Percentiles rank a stretch among this genome's conserved stretches.
phyloP scores from a whole-genome alignment of 2,113 vertebrate species.

The Grammatotria lemairii region DNA sequence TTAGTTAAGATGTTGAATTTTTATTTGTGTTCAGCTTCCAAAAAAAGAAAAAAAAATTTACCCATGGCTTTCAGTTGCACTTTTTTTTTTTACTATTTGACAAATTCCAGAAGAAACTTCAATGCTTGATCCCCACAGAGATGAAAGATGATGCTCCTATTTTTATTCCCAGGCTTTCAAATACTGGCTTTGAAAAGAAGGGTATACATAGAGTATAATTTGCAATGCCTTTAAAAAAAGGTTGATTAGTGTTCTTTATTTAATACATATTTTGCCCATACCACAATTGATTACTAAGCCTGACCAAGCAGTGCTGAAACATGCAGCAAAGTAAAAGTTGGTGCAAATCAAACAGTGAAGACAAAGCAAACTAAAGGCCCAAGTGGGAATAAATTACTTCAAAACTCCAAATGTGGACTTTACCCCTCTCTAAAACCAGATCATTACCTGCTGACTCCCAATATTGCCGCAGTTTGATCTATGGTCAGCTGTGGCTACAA shows the following conservation, averaged over 20 bases:
- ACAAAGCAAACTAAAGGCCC: background rate
- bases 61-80: background rate
- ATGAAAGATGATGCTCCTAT: accelerated
- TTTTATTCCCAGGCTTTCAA: background rate
- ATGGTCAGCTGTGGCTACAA: no score
- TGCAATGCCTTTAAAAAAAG: background rate
- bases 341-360: background rate
- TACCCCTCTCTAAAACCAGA: background rate
- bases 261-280: background rate
- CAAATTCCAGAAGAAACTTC: background rate
- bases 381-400: background rate
- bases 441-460: background rate
- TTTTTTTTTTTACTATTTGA: background rate
- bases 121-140: background rate
- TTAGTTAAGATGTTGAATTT: background rate
- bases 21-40: background rate
- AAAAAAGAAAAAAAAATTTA: background rate
- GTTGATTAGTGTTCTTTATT: background rate
- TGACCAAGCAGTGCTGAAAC: background rate
- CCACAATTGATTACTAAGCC: background rate
- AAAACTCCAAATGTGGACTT: background rate
- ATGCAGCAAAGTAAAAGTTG: background rate
- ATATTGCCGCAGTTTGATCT: background rate
- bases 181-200: background rate
- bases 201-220: background rate